phyloP scores from a whole-genome alignment of 2,113 vertebrate genomes.

The Meleagris gallopavo region DNA sequence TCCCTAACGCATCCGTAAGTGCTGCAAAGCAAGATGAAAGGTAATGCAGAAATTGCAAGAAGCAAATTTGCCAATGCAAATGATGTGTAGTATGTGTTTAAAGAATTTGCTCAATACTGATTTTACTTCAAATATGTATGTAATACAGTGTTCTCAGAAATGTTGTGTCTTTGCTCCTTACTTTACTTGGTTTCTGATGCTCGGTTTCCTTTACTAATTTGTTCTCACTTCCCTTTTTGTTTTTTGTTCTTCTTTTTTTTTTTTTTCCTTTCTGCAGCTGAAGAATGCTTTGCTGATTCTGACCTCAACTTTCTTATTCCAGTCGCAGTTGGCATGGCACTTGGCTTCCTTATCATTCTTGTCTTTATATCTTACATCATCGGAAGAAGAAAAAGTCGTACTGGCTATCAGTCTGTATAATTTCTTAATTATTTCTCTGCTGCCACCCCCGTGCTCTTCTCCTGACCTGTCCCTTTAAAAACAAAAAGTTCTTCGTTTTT shows the following conservation, averaged over 20 bases:
- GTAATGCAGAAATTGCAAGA: neutral
- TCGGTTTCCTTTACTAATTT: constrained; percentile 71
- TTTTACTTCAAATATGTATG: neutral
- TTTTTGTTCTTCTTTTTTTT: neutral
- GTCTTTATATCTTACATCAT: constrained; percentile 95
- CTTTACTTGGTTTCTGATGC: constrained; percentile 29
- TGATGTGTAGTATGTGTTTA: neutral
- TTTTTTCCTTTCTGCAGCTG: constrained; percentile 83
- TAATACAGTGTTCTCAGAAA: neutral
- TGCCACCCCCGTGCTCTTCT: neutral
- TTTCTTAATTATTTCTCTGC: neutral
- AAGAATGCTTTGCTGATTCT: constrained; percentile 96
- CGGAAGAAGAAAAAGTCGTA: constrained; percentile 94
- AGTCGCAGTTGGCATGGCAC: constrained; percentile 90
- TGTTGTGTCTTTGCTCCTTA: constrained; percentile 12
- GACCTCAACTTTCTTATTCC: constrained; percentile 98
- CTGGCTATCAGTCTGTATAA: constrained; percentile 95
- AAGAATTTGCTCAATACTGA: neutral
- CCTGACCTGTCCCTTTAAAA: neutral
- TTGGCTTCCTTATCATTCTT: constrained; percentile 95
- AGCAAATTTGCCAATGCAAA: neutral
- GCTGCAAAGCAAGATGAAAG: neutral
- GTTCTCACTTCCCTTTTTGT: constrained; percentile 72
- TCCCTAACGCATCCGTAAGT: neutral
- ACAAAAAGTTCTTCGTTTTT: neutral